Evolutionary conservation across 1,140 invertebrate species (phyloP).

Genomic region (Lerema accius): DNA sequence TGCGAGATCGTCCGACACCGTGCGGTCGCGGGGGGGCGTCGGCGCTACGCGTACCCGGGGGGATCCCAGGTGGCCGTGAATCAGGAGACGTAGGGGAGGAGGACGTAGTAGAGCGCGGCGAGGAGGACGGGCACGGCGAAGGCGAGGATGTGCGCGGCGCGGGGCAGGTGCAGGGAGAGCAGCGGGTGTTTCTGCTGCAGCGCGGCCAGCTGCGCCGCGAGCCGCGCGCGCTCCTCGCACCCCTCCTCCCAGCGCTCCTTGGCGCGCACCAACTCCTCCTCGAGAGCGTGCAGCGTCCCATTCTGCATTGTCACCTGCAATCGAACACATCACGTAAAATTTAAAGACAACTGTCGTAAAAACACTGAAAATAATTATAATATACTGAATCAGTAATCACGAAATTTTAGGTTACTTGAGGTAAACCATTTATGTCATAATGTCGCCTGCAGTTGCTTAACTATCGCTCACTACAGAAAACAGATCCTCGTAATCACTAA

Average conservation of each 20-base stretch:
- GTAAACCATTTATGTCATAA: too few relatives aligned
- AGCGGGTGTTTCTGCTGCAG: conserved; percentile 55
- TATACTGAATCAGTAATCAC: too few relatives aligned
- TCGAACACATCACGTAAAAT: conserved; percentile 18
- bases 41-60: conserved; percentile 68
- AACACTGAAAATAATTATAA: too few relatives aligned
- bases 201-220: conserved; percentile 63
- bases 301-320: conserved; percentile 66
- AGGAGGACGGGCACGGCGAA: conserved; percentile 61
- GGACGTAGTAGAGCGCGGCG: conserved; percentile 58
- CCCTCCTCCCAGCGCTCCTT: conserved; percentile 79
- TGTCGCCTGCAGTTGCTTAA: too few relatives aligned
- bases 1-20: conserved; percentile 30
- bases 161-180: conserved; percentile 40
- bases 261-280: conserved; percentile 77
- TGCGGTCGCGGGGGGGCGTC: conserved; percentile 35
- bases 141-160: conserved; percentile 42
- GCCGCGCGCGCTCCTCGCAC: conserved; percentile 63
- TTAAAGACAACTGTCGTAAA: neutral
- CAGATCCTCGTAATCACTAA: too few relatives aligned
- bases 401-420: too few relatives aligned
- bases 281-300: conserved; percentile 71
- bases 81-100: conserved; percentile 77
- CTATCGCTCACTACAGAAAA: too few relatives aligned
- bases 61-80: conserved; percentile 81